Conservation (phyloP, 1,140 invertebrate genomes). For the Cotesia typhae region DNA sequence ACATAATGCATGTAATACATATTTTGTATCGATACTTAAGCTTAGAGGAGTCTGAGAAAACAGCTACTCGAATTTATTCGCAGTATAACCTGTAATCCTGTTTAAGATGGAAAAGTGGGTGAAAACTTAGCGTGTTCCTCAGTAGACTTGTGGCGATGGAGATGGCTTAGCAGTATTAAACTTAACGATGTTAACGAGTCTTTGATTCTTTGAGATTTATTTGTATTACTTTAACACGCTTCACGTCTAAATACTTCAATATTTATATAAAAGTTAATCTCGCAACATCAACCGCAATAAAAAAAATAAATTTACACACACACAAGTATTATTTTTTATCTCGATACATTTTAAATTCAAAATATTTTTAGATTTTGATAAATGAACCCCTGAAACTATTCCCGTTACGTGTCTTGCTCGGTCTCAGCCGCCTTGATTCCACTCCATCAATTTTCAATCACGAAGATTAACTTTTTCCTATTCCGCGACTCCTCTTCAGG, state of each 20-base stretch:
- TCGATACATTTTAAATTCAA: conserved; percentile 42
- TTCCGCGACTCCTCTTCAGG: conserved; percentile 27
- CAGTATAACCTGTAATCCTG: conserved; percentile 54
- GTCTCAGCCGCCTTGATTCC: conserved; percentile 52
- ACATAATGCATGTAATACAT: conserved; percentile 31
- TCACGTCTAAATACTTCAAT: not conserved
- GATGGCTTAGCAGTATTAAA: conserved; percentile 51
- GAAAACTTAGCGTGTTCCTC: conserved; percentile 53
- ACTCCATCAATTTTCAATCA: conserved; percentile 64
- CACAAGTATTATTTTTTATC: conserved; percentile 37
- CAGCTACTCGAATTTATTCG: conserved; percentile 44
- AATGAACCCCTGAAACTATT: conserved; percentile 45
- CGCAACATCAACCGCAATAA: not conserved
- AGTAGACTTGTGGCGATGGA: conserved; percentile 48
- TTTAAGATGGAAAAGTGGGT: conserved; percentile 52
- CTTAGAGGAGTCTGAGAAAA: not conserved
- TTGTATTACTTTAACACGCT: conserved; percentile 12
- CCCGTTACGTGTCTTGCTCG: conserved; percentile 37
- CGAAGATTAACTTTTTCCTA: conserved; percentile 48
- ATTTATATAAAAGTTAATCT: conserved; percentile 11
- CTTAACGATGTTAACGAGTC: conserved; percentile 53
- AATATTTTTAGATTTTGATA: conserved; percentile 46
- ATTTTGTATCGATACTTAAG: conserved; percentile 11
- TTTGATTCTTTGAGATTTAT: conserved; percentile 45
- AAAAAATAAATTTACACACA: conserved; percentile 32